A percentile compares a stretch with the other conserved stretches of the same genome.
Conservation (phyloP, 2,113 vertebrate species). For the Mus spicilegus region DNA sequence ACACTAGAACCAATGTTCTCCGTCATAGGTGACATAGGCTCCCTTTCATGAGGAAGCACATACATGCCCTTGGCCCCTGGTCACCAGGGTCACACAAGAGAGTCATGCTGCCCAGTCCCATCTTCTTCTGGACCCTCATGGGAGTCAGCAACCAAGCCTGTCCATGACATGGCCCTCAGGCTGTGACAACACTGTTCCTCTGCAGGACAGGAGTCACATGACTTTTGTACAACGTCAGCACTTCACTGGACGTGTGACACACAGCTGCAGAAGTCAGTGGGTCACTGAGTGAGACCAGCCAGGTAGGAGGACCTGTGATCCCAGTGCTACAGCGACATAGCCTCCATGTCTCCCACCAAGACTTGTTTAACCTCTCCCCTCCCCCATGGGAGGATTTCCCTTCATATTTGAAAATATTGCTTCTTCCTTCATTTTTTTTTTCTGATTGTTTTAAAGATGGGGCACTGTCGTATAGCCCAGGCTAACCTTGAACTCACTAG, state of each 20-base stretch:
- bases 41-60: background rate
- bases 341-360: background rate
- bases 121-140: too few species aligned
- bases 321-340: rapidly evolving
- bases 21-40: background rate
- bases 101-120: too few species aligned
- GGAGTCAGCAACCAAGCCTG: background rate
- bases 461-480: background rate
- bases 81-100: rapidly evolving
- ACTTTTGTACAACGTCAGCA: rapidly evolving
- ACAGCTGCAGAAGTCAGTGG: background rate
- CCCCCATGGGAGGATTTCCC: background rate
- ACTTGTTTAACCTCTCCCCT: background rate
- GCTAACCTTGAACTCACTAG: background rate
- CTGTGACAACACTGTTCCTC: rapidly evolving
- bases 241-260: background rate
- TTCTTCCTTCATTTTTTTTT: background rate
- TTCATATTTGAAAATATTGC: background rate
- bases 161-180: too few species aligned
- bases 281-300: background rate
- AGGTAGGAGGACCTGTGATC: rapidly evolving
- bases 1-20: background rate
- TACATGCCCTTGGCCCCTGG: background rate
- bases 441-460: background rate
- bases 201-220: rapidly evolving